Evolutionary conservation across 2,797 vertebrate species (phyloP).

Genomic region (Ceryle rudis): DNA sequence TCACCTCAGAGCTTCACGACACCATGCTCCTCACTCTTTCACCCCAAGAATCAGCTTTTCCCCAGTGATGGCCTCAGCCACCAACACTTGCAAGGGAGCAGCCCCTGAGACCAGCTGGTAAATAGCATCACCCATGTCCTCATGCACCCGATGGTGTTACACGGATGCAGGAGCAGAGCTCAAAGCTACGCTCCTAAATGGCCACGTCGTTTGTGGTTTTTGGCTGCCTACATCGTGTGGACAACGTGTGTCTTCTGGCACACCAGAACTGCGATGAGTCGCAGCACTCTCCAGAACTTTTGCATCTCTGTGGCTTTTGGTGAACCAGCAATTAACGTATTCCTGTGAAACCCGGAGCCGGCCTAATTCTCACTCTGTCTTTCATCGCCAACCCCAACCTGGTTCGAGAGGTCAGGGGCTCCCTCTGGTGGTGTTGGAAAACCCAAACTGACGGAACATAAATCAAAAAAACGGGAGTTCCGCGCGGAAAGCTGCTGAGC

Average conservation of each 20-base stretch:
- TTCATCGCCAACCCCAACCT: background rate
- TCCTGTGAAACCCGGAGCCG: background rate
- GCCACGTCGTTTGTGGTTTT: background rate
- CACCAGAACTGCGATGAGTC: background rate
- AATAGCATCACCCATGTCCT: background rate
- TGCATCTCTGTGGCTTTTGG: background rate
- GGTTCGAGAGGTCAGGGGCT: slow-evolving; percentile 9
- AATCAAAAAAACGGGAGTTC: background rate
- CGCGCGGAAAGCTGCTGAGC: background rate
- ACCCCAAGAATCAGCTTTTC: background rate
- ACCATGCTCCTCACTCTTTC: background rate
- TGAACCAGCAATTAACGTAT: background rate
- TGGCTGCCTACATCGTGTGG: background rate
- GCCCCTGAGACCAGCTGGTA: background rate
- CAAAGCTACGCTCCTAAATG: background rate
- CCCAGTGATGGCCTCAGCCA: background rate
- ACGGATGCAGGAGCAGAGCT: background rate
- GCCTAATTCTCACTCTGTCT: background rate
- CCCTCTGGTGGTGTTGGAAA: slow-evolving; percentile 56
- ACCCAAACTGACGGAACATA: background rate
- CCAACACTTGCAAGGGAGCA: background rate
- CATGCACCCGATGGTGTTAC: background rate
- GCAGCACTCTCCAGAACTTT: background rate
- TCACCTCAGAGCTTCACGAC: background rate
- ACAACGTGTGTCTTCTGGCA: background rate